phyloP scores from a whole-genome alignment of 2,888 invertebrate genomes.

The Ennomos fuscantarius region DNA sequence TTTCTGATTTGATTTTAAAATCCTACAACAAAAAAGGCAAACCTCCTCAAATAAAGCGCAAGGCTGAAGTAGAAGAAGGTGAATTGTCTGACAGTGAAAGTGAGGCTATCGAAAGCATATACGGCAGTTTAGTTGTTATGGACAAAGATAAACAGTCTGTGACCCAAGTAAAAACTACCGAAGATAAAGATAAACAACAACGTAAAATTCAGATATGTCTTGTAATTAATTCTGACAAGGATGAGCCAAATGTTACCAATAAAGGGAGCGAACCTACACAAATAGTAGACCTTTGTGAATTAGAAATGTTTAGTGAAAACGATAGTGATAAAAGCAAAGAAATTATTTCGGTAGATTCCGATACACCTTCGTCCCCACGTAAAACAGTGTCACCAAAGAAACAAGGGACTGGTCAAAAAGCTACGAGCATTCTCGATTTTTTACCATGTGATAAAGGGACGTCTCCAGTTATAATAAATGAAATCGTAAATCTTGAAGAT shows the following conservation, averaged over 20 bases:
- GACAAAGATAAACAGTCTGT: conserved; percentile 48
- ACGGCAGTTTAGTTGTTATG: conserved; percentile 67
- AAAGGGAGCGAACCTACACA: conserved; percentile 25
- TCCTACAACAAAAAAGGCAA: conserved; percentile 62
- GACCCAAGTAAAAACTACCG: conserved; percentile 34
- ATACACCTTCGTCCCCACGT: conserved; percentile 20
- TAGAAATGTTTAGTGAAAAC: conserved; percentile 57
- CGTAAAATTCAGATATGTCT: conserved; percentile 72
- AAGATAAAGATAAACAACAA: conserved; percentile 50
- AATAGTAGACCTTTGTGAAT: conserved; percentile 53
- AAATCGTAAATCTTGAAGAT: conserved; percentile 19
- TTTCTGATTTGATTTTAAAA: conserved; percentile 75
- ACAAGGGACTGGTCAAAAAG: neutral
- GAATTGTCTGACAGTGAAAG: conserved; percentile 80
- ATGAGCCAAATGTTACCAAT: conserved; percentile 1
- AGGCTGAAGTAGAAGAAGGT: conserved; percentile 72
- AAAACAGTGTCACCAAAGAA: conserved; percentile 1
- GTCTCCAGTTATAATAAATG: neutral
- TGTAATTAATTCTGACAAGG: conserved; percentile 57
- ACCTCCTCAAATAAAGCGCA: conserved; percentile 34
- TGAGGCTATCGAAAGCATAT: conserved; percentile 74
- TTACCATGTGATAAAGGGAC: neutral
- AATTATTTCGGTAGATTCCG: conserved; percentile 28
- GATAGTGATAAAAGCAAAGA: conserved; percentile 25
- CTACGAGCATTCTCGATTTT: neutral